Base-by-base conservation (phyloP, 64 coral and sea anemone species). In the Stichodactyla helianthus region DNA sequence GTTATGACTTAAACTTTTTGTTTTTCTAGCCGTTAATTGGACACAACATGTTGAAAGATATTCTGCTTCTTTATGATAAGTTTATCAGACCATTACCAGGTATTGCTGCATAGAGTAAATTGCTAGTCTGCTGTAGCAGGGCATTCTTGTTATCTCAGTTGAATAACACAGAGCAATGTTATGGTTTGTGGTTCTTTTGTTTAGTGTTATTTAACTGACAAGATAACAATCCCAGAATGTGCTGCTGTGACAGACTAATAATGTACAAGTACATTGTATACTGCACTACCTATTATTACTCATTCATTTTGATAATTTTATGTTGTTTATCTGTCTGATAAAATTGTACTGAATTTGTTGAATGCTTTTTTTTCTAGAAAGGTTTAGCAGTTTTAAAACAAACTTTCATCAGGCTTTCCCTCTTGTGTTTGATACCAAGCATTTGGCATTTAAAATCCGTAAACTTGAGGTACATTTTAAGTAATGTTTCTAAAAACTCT, bases 41-140 rank as follows among this genome's bases (percentile, higher is more conserved):
- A n/a, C 94, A 96, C 85, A 96, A 96, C 84, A 25, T 93, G 70
- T 90, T 96, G 26, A 93, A 80, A 54, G 94, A 96, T 52, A 55
- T 96, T 79, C 26, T 96, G n/a, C 91, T 96, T 79, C 44, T 92
- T 2, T 96, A 96, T 76, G 94, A 96, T 56, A 96, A 93, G 59
- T 93, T 96, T 57, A 89, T 85, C 71, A 83, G 83, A 64, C 79
- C 88, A 27, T 87, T 96, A 52, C 94, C 94, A 90, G 94, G 94
- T 96, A 85, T 44, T 44, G 35, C 35, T 44, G 0, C 35, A 44
- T 44, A n/a, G n/a, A n/a, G 11, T 56, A 5, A 56, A 56, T 56
- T 56, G 5, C 54, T 6, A 11, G 54, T 11, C 54, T 56, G 54
- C n/a, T n/a, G n/a, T n/a, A n/a, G n/a, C n/a, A n/a, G n/a, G n/a